Conservation (phyloP, 2,888 invertebrate genomes). For the Parasteatoda lunata region DNA sequence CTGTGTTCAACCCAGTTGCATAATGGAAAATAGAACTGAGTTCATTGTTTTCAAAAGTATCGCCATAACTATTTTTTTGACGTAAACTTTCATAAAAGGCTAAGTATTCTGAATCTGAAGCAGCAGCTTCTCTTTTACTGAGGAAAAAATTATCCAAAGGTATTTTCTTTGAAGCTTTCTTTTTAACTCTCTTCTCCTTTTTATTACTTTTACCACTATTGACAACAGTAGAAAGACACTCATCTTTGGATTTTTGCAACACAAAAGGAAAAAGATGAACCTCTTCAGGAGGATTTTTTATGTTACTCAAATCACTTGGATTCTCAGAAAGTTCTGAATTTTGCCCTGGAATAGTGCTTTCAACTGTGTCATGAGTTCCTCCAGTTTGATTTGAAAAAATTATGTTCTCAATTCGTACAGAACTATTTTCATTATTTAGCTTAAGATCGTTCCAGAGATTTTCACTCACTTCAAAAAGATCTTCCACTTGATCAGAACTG, state of each 20-base stretch:
- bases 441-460: no score
- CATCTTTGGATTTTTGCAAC: neutral
- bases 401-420: no score
- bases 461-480: no score
- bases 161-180: neutral
- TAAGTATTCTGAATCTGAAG: slow-evolving; percentile 6
- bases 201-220: neutral
- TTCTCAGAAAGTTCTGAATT: neutral
- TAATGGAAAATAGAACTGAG: neutral
- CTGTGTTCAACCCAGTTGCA: neutral
- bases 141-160: slow-evolving; percentile 12
- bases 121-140: neutral
- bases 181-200: slow-evolving; percentile 23
- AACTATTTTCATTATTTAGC: no score
- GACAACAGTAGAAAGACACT: neutral
- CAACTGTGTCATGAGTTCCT: neutral
- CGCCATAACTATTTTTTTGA: neutral
- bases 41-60: neutral
- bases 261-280: no score
- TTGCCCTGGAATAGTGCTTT: neutral
- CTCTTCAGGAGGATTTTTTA: neutral
- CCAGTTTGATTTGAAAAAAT: neutral
- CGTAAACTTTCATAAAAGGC: slow-evolving; percentile 24
- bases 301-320: neutral
- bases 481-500: no score